phyloP scores from a whole-genome alignment of 2,888 invertebrate genomes.

The Mythimna pallens region DNA sequence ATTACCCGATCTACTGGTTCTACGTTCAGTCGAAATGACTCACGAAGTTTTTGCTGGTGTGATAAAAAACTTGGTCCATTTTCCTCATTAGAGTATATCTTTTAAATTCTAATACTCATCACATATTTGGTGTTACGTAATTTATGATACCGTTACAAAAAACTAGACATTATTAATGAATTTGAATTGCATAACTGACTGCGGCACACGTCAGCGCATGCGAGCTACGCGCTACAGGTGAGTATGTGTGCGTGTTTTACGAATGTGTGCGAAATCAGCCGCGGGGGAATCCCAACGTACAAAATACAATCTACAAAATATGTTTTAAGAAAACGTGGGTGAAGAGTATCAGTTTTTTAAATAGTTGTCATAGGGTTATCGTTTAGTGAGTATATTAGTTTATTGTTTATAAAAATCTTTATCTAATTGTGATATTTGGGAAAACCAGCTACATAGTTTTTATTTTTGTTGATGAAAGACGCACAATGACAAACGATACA shows the following conservation, averaged over 20 bases:
- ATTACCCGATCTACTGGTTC: slow-evolving; percentile 1
- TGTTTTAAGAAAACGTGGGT: slow-evolving; percentile 65
- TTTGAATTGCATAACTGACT: slow-evolving; percentile 68
- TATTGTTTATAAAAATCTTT: slow-evolving; percentile 7
- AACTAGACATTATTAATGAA: slow-evolving; percentile 70
- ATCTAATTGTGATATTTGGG: background rate
- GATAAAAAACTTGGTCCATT: slow-evolving; percentile 22
- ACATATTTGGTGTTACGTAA: slow-evolving; percentile 48
- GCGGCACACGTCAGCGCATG: slow-evolving; percentile 62
- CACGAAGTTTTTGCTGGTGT: slow-evolving; percentile 7
- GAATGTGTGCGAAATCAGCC: slow-evolving; percentile 57
- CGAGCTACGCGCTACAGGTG: slow-evolving; percentile 2
- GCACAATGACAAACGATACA: background rate
- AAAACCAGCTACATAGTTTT: slow-evolving; percentile 10
- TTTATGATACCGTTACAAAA: slow-evolving; percentile 59
- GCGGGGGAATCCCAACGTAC: slow-evolving; percentile 84
- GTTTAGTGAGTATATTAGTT: background rate
- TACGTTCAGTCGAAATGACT: slow-evolving; percentile 23
- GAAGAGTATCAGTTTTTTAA: slow-evolving; percentile 37
- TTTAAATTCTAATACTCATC: slow-evolving; percentile 20
- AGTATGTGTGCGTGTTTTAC: slow-evolving; percentile 44
- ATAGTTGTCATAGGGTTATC: slow-evolving; percentile 24
- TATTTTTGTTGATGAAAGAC: background rate
- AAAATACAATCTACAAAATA: slow-evolving; percentile 54
- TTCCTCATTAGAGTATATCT: slow-evolving; percentile 34